Conservation (phyloP, 2,888 invertebrate genomes). For the Phragmatobia fuliginosa region DNA sequence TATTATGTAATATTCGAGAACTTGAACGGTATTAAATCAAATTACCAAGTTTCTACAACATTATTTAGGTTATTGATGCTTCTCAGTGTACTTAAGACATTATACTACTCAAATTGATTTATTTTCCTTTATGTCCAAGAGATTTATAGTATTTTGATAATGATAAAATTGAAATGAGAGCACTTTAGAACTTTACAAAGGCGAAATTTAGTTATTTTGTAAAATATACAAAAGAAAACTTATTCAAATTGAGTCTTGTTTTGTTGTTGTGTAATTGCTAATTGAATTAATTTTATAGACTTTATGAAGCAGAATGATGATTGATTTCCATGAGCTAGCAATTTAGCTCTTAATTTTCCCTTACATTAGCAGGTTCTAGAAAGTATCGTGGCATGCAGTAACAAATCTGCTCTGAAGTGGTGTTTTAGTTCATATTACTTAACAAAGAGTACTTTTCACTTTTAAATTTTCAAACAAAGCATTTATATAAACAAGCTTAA, state of each 20-base stretch:
- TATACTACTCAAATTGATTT: background rate
- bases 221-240: background rate
- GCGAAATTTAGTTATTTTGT: background rate
- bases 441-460: no score
- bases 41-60: conserved; percentile 5
- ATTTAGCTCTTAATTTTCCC: no score
- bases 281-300: background rate
- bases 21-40: conserved; percentile 8
- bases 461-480: no score
- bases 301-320: background rate
- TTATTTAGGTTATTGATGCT: conserved; percentile 7
- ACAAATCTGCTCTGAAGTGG: no score
- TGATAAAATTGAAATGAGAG: background rate
- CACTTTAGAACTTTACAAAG: background rate
- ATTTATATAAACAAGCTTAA: no score
- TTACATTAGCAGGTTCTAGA: no score
- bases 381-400: no score
- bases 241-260: background rate
- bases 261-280: background rate
- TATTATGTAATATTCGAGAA: conserved; percentile 1
- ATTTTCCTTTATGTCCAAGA: background rate
- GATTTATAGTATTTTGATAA: background rate
- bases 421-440: background rate
- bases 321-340: background rate
- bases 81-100: conserved; percentile 1